These are phyloP conservation scores for Menidia beryllina DNA, from an alignment of 2,113 vertebrate species.

Conservation along the genomic window DNA sequence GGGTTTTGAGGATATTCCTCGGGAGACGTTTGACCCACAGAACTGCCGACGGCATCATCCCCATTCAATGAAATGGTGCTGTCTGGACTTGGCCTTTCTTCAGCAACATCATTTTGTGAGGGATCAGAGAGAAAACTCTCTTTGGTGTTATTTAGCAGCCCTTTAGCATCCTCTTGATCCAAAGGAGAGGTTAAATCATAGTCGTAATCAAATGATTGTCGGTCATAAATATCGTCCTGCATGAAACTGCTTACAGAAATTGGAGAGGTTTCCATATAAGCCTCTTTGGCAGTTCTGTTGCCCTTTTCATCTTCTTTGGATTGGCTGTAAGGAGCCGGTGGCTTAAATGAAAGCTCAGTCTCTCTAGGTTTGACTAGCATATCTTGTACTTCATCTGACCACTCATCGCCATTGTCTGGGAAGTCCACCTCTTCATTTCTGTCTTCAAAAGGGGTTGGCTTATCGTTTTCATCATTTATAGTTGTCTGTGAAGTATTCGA, in stretches of 20 bases:
- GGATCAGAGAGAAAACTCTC: slow-evolving; percentile 56
- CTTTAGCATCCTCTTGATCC: slow-evolving; percentile 46
- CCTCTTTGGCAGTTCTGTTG: slow-evolving; percentile 32
- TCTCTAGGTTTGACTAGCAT: slow-evolving; percentile 46
- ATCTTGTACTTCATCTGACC: slow-evolving; percentile 66
- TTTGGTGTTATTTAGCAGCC: slow-evolving; percentile 37
- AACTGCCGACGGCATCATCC: slow-evolving; percentile 30
- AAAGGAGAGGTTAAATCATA: slow-evolving; percentile 45
- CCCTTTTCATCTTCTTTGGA: slow-evolving; percentile 54
- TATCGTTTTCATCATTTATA: slow-evolving; percentile 12
- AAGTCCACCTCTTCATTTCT: slow-evolving; percentile 65
- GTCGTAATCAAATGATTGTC: slow-evolving; percentile 72
- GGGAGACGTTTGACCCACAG: slow-evolving; percentile 27
- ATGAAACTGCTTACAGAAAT: slow-evolving; percentile 55
- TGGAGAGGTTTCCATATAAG: slow-evolving; percentile 7
- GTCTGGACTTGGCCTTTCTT: slow-evolving; percentile 13
- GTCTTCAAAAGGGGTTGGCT: slow-evolving; percentile 26
- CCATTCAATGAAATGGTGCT: slow-evolving; percentile 24
- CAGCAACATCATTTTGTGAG: slow-evolving; percentile 10
- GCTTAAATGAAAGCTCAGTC: slow-evolving; percentile 34
- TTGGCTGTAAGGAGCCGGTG: slow-evolving; percentile 19
- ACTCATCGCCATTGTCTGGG: slow-evolving; percentile 66
- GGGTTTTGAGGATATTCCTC: slow-evolving; percentile 63
- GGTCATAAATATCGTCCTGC: slow-evolving; percentile 71
- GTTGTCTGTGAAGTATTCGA: slow-evolving; percentile 21